Base-by-base conservation (phyloP, 2,113 vertebrate genomes). In the Merops nubicus region DNA sequence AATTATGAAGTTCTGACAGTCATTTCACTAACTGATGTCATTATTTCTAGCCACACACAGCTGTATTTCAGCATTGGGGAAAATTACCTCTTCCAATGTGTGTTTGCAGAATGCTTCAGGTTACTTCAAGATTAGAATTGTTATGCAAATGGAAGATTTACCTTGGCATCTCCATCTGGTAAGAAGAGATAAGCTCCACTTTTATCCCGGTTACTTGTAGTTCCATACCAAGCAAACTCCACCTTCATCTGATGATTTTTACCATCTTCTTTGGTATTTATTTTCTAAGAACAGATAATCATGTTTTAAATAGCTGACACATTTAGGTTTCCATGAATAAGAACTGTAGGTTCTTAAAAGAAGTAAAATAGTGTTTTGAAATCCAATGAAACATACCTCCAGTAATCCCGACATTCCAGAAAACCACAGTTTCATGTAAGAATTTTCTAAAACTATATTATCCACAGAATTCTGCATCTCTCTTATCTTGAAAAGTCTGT, bases 121-220 rank as follows among this genome's bases (percentile, higher is more conserved):
- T 22, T 80, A 72, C n/a, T 64, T 56, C 29, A 82, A 77, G 62
- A 87, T 50, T 9, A 87, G 31, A 93, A 73, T 12, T 22, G 67
- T 45, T 47, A 34, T 23, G 19, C 53, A 88, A 96, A 86, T 2
- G 5, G 14, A 73, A 83, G 19, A 21, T 62, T 97, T 97, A 99
- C 99, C 98, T 98, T 98, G 68, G 98, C 98, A 9, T 98, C 98
- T 60, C 98, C 98, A 93, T 98, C 99, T 3, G 99, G 99, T 57
- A 99, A 83, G 94, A 99, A 99, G 68, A 99, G 98, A 95, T 99
- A 99, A 65, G 99, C 99, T 36, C 99, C 99, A 21, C 99, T 99
- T 97, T 99, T 99, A 96, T 99, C 99, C 80, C 93, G 96, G 51
- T 98, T 98, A 76, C 70, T 97, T 48, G 94, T 98, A 48, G 99